Evolutionary conservation across 2,797 vertebrate species (phyloP), one percentile per base, ranked within the genome.

Genomic region (Acridotheres tristis): DNA sequence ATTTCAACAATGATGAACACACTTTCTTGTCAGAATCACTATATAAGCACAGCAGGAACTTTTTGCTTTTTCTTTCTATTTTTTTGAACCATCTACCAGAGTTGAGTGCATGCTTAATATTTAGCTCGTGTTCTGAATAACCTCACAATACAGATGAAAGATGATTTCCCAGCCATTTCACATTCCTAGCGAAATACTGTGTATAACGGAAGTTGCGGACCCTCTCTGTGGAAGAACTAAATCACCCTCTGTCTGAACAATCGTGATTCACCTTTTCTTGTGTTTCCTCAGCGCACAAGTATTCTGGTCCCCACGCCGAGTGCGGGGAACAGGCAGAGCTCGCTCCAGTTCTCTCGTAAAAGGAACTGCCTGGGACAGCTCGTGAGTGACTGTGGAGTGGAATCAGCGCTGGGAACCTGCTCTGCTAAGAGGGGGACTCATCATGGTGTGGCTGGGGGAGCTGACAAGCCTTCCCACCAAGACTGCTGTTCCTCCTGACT

Each of bases 361-460:
- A 43, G 76, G 47, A 88, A 19, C 50, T 42, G 55, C 21, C 58
- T 9, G 40, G 32, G 43, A 78, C 23, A 36, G 57, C 18, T 34
- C 0, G 3, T 51, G 66, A 47, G 27, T 58, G 76, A 76, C 0
- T 10, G 10, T 0, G 1, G 51, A 55, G 23, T 10, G 36, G 17
- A 68, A 26, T 62, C 4, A 7, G 16, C 1, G 0, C 69, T 51
- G 58, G 53, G 25, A 79, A 32, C 2, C 3, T 1, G 32, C 30
- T 42, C 58, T 21, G 34, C 0, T 0, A 15, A 74, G 53, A 80
- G 47, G 21, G 38, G 62, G 10, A 62, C 43, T 80, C 69, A 25
- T 34, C 1, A 0, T 0, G 0, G 19, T 9, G 27, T 21, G 19
- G 10, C 10, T 48, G n/a, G 16, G 22, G 11, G 13, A 7, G 48